Percentiles rank a stretch among this genome's conserved stretches.
Conservation (phyloP, 1,140 invertebrate genomes). For the Probaryconus sp. region DNA sequence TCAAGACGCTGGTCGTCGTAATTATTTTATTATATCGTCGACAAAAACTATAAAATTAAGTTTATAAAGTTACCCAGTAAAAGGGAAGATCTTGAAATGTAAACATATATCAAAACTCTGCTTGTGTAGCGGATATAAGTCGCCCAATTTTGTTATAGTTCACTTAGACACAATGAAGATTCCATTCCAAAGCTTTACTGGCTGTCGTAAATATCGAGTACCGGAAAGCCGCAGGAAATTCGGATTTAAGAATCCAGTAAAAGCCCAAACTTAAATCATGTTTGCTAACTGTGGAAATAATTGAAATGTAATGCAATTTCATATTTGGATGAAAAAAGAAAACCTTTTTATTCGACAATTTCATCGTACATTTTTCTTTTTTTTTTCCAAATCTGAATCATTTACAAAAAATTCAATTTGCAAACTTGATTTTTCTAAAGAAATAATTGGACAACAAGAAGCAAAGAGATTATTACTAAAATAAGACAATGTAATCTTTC, state of each 20-base stretch:
- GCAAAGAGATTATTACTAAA: too few relatives aligned
- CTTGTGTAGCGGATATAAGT: conserved; percentile 40
- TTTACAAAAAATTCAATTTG: too few relatives aligned
- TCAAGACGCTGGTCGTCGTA: not conserved
- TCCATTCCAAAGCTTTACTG: conserved; percentile 45
- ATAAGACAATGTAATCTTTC: conserved; percentile 54
- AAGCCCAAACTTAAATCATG: conserved; percentile 33
- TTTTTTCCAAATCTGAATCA: too few relatives aligned
- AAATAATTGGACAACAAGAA: too few relatives aligned
- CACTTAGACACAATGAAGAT: conserved; percentile 54
- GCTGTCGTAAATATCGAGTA: conserved; percentile 49
- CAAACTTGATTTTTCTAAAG: too few relatives aligned
- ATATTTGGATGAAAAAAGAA: too few relatives aligned
- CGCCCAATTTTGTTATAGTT: conserved; percentile 48
- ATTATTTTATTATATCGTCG: conserved; percentile 4
- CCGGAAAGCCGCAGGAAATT: conserved; percentile 45
- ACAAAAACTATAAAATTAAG: conserved; percentile 16
- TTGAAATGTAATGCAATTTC: not conserved
- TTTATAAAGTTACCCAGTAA: conserved; percentile 15
- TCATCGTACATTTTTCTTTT: too few relatives aligned
- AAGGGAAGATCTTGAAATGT: not conserved
- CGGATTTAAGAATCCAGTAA: conserved; percentile 34
- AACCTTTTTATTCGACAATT: too few relatives aligned
- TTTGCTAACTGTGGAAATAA: conserved; percentile 29
- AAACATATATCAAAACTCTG: conserved; percentile 41